phyloP scores from a whole-genome alignment of 2,113 vertebrate species.

The Spheniscus mendiculus region DNA sequence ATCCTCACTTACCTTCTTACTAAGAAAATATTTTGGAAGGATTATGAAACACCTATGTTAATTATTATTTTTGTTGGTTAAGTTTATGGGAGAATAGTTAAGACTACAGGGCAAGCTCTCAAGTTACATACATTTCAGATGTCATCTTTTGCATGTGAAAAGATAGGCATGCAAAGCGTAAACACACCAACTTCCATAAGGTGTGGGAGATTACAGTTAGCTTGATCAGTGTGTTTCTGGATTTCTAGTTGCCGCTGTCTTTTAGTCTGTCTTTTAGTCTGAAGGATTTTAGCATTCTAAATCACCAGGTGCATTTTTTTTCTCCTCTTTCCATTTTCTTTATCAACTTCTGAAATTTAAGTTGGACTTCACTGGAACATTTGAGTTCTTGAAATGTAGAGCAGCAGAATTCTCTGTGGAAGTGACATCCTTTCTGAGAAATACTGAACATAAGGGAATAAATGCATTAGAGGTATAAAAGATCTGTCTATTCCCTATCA shows the following conservation, averaged over 20 bases:
- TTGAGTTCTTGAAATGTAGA: constrained; percentile 36
- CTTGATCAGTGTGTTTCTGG: neutral
- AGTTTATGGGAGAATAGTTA: neutral
- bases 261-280: neutral
- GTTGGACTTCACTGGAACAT: neutral
- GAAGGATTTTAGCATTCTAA: neutral
- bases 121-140: neutral
- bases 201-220: neutral
- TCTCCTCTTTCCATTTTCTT: neutral
- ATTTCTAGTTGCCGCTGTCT: neutral
- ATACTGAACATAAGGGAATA: neutral
- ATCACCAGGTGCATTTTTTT: neutral
- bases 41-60: constrained; percentile 25
- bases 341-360: neutral
- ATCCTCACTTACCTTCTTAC: constrained; percentile 10
- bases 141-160: neutral
- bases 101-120: neutral
- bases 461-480: neutral
- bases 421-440: constrained; percentile 49
- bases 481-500: neutral
- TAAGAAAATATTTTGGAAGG: constrained; percentile 27
- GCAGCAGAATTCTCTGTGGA: constrained; percentile 48
- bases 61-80: constrained; percentile 46
- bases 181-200: neutral
- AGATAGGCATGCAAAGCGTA: neutral